Percentiles rank a stretch among this genome's conserved stretches.
Conservation (phyloP, 2,888 invertebrate genomes). For the Caenorhabditis macrosperma region DNA sequence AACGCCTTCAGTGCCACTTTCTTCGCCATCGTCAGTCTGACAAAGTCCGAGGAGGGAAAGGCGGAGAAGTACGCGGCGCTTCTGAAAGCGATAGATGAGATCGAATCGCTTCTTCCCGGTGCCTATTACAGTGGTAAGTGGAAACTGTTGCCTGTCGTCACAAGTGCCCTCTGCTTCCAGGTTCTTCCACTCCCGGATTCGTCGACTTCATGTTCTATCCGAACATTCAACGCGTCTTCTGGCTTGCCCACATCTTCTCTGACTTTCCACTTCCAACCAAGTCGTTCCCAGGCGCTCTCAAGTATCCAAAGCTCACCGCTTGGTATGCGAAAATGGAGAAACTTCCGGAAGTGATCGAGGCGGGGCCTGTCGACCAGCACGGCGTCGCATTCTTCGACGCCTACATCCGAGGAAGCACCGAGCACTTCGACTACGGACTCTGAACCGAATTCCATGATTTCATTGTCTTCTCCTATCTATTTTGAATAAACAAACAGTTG, state of each 20-base stretch:
- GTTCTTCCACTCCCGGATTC: neutral
- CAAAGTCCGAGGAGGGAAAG: constrained; percentile 34
- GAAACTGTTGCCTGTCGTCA: too few species aligned
- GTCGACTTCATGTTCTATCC: constrained; percentile 27
- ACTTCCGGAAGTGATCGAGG: constrained; percentile 42
- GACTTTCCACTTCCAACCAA: neutral
- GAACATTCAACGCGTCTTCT: constrained; percentile 12
- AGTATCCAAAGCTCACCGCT: constrained; percentile 3
- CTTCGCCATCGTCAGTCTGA: constrained; percentile 39
- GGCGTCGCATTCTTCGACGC: neutral
- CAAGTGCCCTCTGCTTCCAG: too few species aligned
- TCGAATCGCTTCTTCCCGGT: constrained; percentile 58
- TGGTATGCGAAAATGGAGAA: constrained; percentile 3
- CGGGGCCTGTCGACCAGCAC: neutral
- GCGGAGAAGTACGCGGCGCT: constrained; percentile 50
- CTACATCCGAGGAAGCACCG: neutral
- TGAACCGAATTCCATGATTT: too few species aligned
- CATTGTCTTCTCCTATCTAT: too few species aligned
- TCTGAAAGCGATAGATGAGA: constrained; percentile 53
- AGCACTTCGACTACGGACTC: neutral
- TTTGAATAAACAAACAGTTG: neutral
- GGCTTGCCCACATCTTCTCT: constrained; percentile 6
- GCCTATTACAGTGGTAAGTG: constrained; percentile 60
- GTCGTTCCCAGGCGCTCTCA: neutral
- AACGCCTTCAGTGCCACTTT: constrained; percentile 42